Conservation (phyloP, 2,888 invertebrate species). For the Alloscopus bannaensis region DNA sequence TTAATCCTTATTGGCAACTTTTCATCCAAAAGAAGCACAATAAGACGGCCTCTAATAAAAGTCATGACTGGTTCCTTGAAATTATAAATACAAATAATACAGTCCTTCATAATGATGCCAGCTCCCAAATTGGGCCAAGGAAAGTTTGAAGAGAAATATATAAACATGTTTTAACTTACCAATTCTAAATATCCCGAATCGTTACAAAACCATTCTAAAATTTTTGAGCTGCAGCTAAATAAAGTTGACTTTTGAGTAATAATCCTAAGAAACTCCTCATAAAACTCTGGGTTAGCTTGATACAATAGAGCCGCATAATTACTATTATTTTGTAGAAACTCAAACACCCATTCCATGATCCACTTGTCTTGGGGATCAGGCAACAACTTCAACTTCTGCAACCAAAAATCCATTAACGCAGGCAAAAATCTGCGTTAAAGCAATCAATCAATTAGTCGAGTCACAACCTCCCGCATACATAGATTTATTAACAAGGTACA, state of each 20-base stretch:
- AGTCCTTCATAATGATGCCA: too few species aligned
- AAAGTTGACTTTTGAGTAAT: constrained; percentile 35
- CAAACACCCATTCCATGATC: constrained; percentile 67
- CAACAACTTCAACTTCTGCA: constrained; percentile 42
- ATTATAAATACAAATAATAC: too few species aligned
- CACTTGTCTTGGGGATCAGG: constrained; percentile 30
- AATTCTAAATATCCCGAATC: constrained; percentile 61
- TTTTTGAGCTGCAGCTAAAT: constrained; percentile 29
- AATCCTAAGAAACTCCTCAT: constrained; percentile 45
- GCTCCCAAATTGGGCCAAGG: too few species aligned
- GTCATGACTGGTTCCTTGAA: too few species aligned
- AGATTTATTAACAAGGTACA: background rate
- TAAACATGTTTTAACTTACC: too few species aligned
- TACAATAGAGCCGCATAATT: constrained; percentile 63
- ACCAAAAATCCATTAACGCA: constrained; percentile 70
- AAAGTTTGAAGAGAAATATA: too few species aligned
- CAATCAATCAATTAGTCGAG: background rate
- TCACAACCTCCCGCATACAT: background rate
- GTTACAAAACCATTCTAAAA: constrained; percentile 59
- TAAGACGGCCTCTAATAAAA: too few species aligned
- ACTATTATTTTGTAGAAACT: constrained; percentile 67
- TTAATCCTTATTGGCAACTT: constrained; percentile 41
- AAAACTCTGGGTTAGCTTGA: constrained; percentile 64
- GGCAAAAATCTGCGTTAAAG: constrained; percentile 54
- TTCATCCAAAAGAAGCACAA: constrained; percentile 35